These are phyloP conservation scores for Notodonta ziczac DNA, from an alignment of 2,888 invertebrate species.

Conservation along the genomic window DNA sequence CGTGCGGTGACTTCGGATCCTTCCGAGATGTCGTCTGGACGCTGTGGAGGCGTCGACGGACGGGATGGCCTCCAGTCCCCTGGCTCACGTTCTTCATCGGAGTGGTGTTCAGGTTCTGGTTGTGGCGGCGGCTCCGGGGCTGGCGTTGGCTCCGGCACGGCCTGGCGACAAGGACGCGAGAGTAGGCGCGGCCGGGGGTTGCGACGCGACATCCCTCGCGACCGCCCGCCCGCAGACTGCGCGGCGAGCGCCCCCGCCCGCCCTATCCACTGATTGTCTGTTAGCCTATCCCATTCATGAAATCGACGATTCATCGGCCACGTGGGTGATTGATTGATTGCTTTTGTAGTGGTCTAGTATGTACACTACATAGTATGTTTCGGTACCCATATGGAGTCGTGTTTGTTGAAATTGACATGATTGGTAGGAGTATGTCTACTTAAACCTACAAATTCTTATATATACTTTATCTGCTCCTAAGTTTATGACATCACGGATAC, in stretches of 20 bases:
- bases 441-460: no score
- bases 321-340: conserved; percentile 55
- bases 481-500: no score
- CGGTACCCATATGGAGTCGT: background rate
- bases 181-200: conserved; percentile 70
- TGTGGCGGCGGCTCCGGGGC: conserved; percentile 71
- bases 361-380: conserved; percentile 8
- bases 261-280: conserved; percentile 66
- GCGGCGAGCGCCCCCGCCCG: conserved; percentile 58
- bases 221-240: conserved; percentile 70
- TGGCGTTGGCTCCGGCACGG: conserved; percentile 70
- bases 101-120: conserved; percentile 70
- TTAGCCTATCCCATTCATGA: conserved; percentile 58
- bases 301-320: conserved; percentile 46
- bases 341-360: conserved; percentile 17
- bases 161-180: conserved; percentile 73
- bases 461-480: no score
- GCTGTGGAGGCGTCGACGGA: conserved; percentile 71
- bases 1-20: conserved; percentile 77
- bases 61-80: conserved; percentile 81
- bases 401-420: background rate
- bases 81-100: conserved; percentile 82
- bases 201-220: conserved; percentile 76
- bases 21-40: conserved; percentile 76
- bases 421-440: background rate